phyloP scores from a whole-genome alignment of 2,888 invertebrate genomes.

The Pristionchus japonicus region DNA sequence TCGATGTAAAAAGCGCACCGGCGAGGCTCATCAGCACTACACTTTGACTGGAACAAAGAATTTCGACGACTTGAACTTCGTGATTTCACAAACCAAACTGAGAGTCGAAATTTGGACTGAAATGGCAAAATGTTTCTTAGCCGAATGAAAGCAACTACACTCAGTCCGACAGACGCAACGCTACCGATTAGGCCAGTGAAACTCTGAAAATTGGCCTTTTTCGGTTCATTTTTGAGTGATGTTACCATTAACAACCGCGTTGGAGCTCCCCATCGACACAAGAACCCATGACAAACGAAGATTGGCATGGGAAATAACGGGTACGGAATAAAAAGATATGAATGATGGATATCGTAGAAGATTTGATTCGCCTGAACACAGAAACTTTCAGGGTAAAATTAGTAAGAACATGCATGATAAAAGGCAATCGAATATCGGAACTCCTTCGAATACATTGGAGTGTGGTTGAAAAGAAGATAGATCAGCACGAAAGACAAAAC shows the following conservation, averaged over 20 bases:
- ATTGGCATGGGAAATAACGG: background rate
- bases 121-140: background rate
- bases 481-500: background rate
- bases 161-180: background rate
- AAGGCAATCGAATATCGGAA: background rate
- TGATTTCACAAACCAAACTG: background rate
- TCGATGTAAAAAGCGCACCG: background rate
- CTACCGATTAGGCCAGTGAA: background rate
- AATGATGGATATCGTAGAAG: slow-evolving; percentile 21
- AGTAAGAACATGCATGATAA: background rate
- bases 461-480: slow-evolving; percentile 28
- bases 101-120: background rate
- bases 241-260: background rate
- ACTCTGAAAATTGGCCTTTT: background rate
- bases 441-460: slow-evolving; percentile 6
- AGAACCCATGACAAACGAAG: background rate
- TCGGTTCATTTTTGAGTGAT: too few relatives aligned
- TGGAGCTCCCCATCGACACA: background rate
- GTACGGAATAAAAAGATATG: background rate
- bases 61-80: background rate
- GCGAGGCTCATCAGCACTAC: background rate
- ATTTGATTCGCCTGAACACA: background rate
- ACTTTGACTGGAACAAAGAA: background rate
- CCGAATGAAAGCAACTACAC: background rate
- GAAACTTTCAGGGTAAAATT: too few relatives aligned